These are phyloP conservation scores for Dendroctonus valens DNA, from an alignment of 1,140 invertebrate genomes.

Conservation along the genomic window DNA sequence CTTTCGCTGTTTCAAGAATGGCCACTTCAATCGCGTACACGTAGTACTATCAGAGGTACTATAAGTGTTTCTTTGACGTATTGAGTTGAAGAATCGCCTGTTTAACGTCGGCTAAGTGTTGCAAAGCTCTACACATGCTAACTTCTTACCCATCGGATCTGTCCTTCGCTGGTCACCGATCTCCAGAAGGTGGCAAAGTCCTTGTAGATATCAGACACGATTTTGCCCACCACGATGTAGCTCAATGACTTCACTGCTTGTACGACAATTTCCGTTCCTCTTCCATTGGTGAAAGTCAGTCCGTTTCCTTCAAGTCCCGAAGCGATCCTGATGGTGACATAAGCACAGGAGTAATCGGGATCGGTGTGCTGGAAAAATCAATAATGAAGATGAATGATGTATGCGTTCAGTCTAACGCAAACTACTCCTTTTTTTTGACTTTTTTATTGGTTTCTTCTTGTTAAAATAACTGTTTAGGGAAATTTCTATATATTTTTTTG, in stretches of 20 bases:
- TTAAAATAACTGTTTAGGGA: too few species aligned
- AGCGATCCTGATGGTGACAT: constrained; percentile 72
- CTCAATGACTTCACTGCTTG: constrained; percentile 69
- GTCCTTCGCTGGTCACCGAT: constrained; percentile 78
- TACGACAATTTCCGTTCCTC: constrained; percentile 83
- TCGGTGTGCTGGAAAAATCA: constrained; percentile 68
- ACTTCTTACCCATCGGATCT: constrained; percentile 80
- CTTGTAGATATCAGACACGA: constrained; percentile 66
- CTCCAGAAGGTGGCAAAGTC: constrained; percentile 81
- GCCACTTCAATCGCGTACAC: too few species aligned
- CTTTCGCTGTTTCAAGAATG: too few species aligned
- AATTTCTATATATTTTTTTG: too few species aligned
- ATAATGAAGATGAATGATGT: neutral
- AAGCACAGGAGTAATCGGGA: constrained; percentile 89
- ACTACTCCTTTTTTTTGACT: too few species aligned
- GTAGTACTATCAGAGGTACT: too few species aligned
- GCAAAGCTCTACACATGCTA: too few species aligned
- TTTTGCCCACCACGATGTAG: constrained; percentile 64
- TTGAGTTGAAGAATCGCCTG: too few species aligned
- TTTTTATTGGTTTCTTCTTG: too few species aligned
- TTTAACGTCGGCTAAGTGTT: too few species aligned
- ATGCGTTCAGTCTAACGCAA: neutral
- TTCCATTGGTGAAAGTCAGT: constrained; percentile 80
- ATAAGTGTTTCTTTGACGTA: too few species aligned
- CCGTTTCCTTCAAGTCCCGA: constrained; percentile 70